Evolutionary conservation across 2,888 invertebrate species (phyloP), one percentile per base, ranked within the genome.

Genomic region (Protonemura montana): DNA sequence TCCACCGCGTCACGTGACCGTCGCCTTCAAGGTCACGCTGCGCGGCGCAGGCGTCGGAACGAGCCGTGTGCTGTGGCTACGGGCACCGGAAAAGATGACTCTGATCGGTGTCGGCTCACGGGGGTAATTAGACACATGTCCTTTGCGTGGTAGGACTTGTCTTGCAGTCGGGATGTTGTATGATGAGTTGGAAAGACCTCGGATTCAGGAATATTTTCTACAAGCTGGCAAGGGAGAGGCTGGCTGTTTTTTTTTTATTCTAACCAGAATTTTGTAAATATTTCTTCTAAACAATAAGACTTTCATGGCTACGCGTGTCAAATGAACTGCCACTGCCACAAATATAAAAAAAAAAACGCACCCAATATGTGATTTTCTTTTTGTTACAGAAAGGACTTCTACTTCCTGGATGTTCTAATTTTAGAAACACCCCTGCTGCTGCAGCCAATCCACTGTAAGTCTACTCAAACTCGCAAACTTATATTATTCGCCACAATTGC

Each of bases 1-100:
- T 59, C 59, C 21, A 16, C 59, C 59, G 27, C 78, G 82, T 82
- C 82, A 82, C 82, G 82, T 82, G 82, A 29, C 29, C 26, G 28
- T 6, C 26, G 82, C 3, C 27, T 82, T 82, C 82, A 82, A 82
- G 82, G 82, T 82, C 82, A 82, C 30, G 7, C 35, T 29, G 6
- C 82, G 82, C 26, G 10, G 16, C 59, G 59, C 59, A 10, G 59
- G 16, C 59, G 59, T 21, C 13, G 59, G 1, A 21, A 10, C 3
- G 59, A 10, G 6, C 1, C 59, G 59, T 13, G 7, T 21, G 59
- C 28, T 6, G 82, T 82, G 30, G 5, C n/a, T 2, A 7, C 0
- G 3, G 26, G 29, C 77, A 78, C 78, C 78, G 78, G 78, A 78
- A 78, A 78, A 78, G 26, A 78, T 13, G 26, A 10, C 27, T 78